Evolutionary conservation across 92 coral and sea anemone genomes (phyloP), one percentile per base, ranked within the genome.

Genomic region (Actinernus sp.): DNA sequence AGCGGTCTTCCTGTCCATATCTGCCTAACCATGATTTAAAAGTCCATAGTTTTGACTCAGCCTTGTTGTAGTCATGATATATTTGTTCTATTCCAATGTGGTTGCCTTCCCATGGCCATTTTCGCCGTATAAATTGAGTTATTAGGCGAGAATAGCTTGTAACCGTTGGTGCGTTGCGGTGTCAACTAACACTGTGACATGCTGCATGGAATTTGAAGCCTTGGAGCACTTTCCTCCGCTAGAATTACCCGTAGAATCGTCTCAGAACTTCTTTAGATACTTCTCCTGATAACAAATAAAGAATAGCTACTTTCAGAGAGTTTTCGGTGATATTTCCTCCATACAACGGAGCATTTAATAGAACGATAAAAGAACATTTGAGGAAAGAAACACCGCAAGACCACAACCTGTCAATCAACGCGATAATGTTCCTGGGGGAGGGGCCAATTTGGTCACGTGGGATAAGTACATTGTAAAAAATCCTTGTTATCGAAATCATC

Each of bases 1-100:
- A 40, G 63, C 33, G 81, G 73, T 68, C 63, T 81, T 31, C 97
- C 78, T 21, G 53, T 30, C 51, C 69, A 45, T 68, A 65, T 44
- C 58, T 63, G 73, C 41, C 79, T 74, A 89, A 44, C 80, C 96
- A 89, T 89, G 49, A 76, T 74, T 85, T 56, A 27, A 17, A 12
- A 48, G 66, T 78, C 66, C 72, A 53, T 34, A 22, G 49, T 29
- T 61, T 68, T 63, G 31, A 64, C 38, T 54, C 30, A 32, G 31
- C 12, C 29, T 51, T 33, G 3, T 20, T 6, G 49, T 4, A 55
- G 71, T 73, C 85, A 85, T 71, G 45, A 56, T 57, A 39, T 39
- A 8, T 36, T 39, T 17, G 17, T 45, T 8, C 4, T 4, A 6
- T 18, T 45, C 22, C 52, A 8, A 4, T 4, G 22, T 9, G 21